Evolutionary conservation across 2,113 vertebrate genomes (phyloP).

Genomic region (Burhinus oedicnemus): DNA sequence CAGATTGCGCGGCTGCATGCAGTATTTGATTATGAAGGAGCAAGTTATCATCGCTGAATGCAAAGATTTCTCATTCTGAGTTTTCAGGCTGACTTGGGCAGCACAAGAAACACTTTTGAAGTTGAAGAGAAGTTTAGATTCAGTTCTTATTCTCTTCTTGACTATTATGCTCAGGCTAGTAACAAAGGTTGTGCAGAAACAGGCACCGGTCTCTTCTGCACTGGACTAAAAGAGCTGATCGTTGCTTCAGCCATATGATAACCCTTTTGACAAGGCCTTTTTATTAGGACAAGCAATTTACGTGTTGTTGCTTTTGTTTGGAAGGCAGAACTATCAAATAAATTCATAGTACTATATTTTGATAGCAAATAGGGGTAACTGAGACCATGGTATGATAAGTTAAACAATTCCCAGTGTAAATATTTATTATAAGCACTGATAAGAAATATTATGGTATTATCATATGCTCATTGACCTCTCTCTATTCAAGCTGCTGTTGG

Average conservation of each 20-base stretch:
- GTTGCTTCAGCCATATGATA: not conserved
- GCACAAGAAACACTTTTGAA: not conserved
- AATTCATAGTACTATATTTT: not conserved
- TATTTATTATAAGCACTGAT: constrained; percentile 19
- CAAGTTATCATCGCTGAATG: not conserved
- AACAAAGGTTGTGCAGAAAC: not conserved
- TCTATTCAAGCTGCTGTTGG: not conserved
- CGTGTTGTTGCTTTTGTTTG: not conserved
- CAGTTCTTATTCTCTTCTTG: not conserved
- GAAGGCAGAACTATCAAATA: not conserved
- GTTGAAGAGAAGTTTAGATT: not conserved
- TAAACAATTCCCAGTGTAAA: not conserved
- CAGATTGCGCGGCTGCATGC: fast-evolving
- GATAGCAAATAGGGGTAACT: not conserved
- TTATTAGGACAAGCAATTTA: not conserved
- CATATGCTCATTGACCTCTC: not conserved
- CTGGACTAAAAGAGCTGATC: not conserved
- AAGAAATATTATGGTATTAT: constrained; percentile 9
- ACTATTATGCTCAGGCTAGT: not conserved
- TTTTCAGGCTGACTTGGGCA: not conserved
- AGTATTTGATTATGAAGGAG: not conserved
- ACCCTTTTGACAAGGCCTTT: not conserved
- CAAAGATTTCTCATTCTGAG: not conserved
- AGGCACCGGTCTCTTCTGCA: not conserved
- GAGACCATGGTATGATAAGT: not conserved